Evolutionary conservation across 2,113 vertebrate genomes (phyloP).

Genomic region (Halichoerus grypus): DNA sequence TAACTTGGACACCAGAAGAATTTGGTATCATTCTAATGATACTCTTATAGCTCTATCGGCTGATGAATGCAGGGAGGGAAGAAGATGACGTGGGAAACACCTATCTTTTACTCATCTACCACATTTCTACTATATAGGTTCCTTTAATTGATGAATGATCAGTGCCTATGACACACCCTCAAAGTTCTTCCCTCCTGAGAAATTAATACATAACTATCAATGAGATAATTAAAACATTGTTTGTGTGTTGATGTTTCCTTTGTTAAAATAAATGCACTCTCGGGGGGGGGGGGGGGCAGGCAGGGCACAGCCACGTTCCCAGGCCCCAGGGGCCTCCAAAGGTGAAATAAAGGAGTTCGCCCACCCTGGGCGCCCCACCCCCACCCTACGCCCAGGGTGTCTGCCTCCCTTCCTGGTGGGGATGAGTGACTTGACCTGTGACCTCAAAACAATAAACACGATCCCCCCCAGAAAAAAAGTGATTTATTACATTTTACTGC

Average conservation of each 20-base stretch:
- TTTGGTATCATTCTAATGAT: background rate
- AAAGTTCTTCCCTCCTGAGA: slow-evolving; percentile 36
- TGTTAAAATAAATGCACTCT: slow-evolving; percentile 73
- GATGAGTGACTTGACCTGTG: slow-evolving; percentile 53
- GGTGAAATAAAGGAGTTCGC: background rate
- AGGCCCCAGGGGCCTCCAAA: background rate
- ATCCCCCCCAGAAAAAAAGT: background rate
- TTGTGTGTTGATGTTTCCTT: background rate
- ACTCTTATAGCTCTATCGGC: background rate
- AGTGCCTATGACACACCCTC: background rate
- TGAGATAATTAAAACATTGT: background rate
- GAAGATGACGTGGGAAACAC: background rate
- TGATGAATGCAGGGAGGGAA: background rate
- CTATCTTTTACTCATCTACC: background rate
- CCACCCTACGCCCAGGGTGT: background rate
- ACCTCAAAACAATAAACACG: slow-evolving; percentile 77
- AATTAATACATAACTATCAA: background rate
- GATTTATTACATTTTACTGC: slow-evolving; percentile 76
- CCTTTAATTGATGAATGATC: background rate
- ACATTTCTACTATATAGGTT: background rate
- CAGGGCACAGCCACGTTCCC: background rate
- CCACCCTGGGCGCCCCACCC: background rate
- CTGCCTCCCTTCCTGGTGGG: background rate
- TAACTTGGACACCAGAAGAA: background rate
- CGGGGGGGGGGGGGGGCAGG: background rate